These are phyloP conservation scores for Corvus moneduloides DNA, from an alignment of 2,113 vertebrate genomes.

Conservation along the genomic window DNA sequence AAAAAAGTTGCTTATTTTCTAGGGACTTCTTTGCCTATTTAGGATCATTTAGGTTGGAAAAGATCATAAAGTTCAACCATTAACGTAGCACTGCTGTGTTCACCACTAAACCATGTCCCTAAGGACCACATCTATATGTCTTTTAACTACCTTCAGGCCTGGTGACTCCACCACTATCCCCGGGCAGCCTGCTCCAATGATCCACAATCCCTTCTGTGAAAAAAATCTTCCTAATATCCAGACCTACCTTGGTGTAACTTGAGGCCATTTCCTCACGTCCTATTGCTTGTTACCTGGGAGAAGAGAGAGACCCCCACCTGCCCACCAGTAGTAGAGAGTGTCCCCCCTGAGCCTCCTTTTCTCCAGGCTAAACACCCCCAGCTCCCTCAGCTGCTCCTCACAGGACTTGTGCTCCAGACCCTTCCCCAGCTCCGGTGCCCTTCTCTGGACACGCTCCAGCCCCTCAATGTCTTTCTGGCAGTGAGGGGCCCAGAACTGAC, in stretches of 20 bases:
- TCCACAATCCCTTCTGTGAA: background rate
- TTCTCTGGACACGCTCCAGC: background rate
- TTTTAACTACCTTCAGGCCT: background rate
- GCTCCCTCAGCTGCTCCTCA: background rate
- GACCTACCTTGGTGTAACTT: background rate
- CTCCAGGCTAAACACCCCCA: background rate
- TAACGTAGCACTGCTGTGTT: background rate
- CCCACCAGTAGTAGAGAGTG: fast-evolving
- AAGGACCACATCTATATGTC: background rate
- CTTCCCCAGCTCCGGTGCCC: background rate
- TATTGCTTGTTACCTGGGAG: background rate
- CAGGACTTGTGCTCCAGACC: background rate
- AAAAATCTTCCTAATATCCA: background rate
- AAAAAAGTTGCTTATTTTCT: background rate
- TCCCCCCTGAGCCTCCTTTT: background rate
- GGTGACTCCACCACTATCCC: background rate
- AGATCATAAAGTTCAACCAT: background rate
- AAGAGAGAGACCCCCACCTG: fast-evolving
- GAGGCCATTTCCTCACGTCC: background rate
- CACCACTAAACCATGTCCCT: background rate
- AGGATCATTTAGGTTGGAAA: background rate
- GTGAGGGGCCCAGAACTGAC: background rate
- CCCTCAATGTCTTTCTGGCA: background rate
- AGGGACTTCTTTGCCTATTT: background rate
- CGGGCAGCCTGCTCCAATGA: background rate